phyloP scores from a whole-genome alignment of 2,888 invertebrate genomes.

The Falcaria lacertinaria region DNA sequence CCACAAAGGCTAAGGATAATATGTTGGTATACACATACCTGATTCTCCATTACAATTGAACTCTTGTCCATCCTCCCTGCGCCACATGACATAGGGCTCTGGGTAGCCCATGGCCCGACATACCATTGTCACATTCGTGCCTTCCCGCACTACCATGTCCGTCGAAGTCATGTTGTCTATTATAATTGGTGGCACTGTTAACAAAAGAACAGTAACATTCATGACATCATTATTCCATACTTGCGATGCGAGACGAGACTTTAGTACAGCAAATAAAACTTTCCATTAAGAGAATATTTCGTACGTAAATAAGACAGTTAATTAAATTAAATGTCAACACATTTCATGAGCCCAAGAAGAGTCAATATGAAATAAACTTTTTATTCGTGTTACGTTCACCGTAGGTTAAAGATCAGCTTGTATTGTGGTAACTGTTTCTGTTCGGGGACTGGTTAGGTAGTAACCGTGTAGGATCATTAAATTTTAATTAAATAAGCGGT shows the following conservation, averaged over 20 bases:
- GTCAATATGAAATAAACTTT: conserved; percentile 1
- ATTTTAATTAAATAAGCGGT: no score
- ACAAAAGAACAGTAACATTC: conserved; percentile 5
- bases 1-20: conserved; percentile 16
- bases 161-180: conserved; percentile 93
- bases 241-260: no score
- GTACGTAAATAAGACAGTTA: neutral
- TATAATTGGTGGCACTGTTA: conserved; percentile 93
- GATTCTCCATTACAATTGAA: conserved; percentile 94
- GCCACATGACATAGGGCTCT: conserved; percentile 96
- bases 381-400: neutral
- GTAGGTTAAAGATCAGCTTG: neutral
- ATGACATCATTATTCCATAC: neutral
- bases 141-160: conserved; percentile 94
- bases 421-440: neutral
- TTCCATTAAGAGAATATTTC: neutral
- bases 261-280: neutral
- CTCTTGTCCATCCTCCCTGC: conserved; percentile 92
- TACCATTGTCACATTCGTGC: conserved; percentile 91
- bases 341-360: conserved; percentile 1
- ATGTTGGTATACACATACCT: conserved; percentile 68
- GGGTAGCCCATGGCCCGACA: conserved; percentile 94
- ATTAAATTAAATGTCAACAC: conserved; percentile 4
- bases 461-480: no score
- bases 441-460: neutral